A percentile compares a stretch with the other conserved stretches of the same genome.
Evolutionary conservation across 2,888 invertebrate species (phyloP).

Genomic region (Nudaria mundana): DNA sequence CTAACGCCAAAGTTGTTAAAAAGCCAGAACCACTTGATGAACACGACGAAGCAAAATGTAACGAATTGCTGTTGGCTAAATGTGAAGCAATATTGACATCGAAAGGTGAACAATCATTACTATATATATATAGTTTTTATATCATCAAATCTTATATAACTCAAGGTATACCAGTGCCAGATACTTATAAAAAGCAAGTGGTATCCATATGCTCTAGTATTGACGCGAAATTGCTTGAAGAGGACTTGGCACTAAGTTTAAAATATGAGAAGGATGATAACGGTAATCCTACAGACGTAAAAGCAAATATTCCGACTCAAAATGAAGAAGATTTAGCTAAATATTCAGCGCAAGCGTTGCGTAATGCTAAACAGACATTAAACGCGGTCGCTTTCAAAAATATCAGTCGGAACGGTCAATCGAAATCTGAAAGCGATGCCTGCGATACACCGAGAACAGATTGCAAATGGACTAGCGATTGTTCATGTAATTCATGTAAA

Average conservation of each 20-base stretch:
- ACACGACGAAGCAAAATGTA: slow-evolving; percentile 41
- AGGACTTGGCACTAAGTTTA: slow-evolving; percentile 51
- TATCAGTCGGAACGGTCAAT: slow-evolving; percentile 57
- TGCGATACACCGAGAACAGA: slow-evolving; percentile 65
- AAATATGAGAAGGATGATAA: slow-evolving; percentile 37
- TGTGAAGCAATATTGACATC: slow-evolving; percentile 64
- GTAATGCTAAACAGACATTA: slow-evolving; percentile 64
- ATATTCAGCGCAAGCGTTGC: slow-evolving; percentile 65
- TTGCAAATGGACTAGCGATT: slow-evolving; percentile 72
- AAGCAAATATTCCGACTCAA: slow-evolving; percentile 41
- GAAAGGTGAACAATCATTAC: slow-evolving; percentile 60
- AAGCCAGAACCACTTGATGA: slow-evolving; percentile 40
- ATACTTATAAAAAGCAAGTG: slow-evolving; percentile 66
- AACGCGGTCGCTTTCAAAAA: slow-evolving; percentile 67
- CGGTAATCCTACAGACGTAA: slow-evolving; percentile 12
- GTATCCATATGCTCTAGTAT: slow-evolving; percentile 67
- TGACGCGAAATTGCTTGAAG: slow-evolving; percentile 61
- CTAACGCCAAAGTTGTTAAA: slow-evolving; percentile 44
- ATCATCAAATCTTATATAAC: slow-evolving; percentile 68
- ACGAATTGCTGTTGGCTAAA: slow-evolving; percentile 59
- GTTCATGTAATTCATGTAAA: slow-evolving; percentile 58
- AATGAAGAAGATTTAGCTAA: slow-evolving; percentile 64
- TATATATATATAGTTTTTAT: slow-evolving; percentile 70
- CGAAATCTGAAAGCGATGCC: slow-evolving; percentile 61
- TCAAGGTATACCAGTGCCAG: slow-evolving; percentile 64